These are phyloP conservation scores for Xylocampa areola DNA, from an alignment of 2,888 invertebrate species.

Conservation along the genomic window DNA sequence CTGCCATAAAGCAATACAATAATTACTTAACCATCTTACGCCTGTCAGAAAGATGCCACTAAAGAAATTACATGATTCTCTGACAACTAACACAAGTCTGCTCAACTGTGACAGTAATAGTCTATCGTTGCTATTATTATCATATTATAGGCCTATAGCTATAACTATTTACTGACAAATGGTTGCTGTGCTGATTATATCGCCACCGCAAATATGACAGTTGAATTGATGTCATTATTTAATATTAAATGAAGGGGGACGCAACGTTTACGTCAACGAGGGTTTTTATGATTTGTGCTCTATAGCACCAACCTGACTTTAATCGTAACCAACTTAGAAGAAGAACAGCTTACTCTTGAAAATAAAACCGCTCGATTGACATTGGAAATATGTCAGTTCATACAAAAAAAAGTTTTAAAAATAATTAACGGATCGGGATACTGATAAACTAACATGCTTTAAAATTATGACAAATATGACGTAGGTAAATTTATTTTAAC, in stretches of 20 bases:
- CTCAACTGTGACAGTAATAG: slow-evolving; percentile 38
- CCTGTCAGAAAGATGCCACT: slow-evolving; percentile 1
- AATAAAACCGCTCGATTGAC: no score
- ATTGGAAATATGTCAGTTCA: no score
- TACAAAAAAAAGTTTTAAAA: no score
- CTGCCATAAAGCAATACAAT: not conserved
- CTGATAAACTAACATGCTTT: no score
- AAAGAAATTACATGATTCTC: slow-evolving; percentile 13
- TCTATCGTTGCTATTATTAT: slow-evolving; percentile 17
- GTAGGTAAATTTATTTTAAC: no score
- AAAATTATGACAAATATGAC: no score
- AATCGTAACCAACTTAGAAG: no score
- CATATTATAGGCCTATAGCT: slow-evolving; percentile 7
- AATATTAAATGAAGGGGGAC: slow-evolving; percentile 2
- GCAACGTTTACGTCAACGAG: no score
- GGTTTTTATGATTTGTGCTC: no score
- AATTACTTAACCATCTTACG: not conserved
- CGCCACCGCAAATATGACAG: slow-evolving; percentile 27
- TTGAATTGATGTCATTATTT: slow-evolving; percentile 22
- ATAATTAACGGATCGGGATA: no score
- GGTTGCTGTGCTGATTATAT: slow-evolving; percentile 12
- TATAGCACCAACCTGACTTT: no score
- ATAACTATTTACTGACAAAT: slow-evolving; percentile 19
- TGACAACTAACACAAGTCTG: slow-evolving; percentile 11
- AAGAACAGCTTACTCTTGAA: no score